A percentile compares a stretch with the other conserved stretches of the same genome.
These are phyloP conservation scores for Mus caroli DNA, from an alignment of 2,797 vertebrate genomes.

Conservation along the genomic window DNA sequence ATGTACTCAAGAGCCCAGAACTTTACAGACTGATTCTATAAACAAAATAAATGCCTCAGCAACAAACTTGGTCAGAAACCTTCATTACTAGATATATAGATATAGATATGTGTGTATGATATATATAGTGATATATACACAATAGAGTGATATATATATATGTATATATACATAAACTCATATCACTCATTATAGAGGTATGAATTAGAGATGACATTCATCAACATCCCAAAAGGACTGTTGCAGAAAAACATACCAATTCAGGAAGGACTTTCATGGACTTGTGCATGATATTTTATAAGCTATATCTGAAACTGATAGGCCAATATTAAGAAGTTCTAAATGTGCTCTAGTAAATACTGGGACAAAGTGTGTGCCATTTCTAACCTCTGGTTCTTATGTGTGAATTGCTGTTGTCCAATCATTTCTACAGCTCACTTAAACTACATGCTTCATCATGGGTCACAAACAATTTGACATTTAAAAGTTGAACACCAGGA, in stretches of 20 bases:
- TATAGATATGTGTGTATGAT: no score
- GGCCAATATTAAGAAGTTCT: constrained; percentile 96
- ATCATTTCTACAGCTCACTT: constrained; percentile 93
- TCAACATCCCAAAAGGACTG: constrained; percentile 93
- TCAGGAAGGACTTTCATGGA: constrained; percentile 95
- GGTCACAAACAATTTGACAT: neutral
- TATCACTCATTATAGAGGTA: constrained; percentile 93
- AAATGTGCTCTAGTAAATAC: constrained; percentile 97
- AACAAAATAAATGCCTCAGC: constrained; percentile 96
- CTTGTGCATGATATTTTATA: constrained; percentile 96
- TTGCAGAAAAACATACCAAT: constrained; percentile 94
- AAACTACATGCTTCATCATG: neutral
- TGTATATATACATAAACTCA: no score
- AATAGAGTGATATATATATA: no score
- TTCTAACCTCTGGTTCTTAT: constrained; percentile 98
- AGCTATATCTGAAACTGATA: constrained; percentile 98
- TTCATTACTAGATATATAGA: constrained; percentile 93
- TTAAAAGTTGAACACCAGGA: neutral
- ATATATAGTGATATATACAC: no score
- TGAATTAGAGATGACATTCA: constrained; percentile 92
- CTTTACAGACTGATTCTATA: constrained; percentile 98
- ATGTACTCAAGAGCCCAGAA: constrained; percentile 96
- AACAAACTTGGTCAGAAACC: constrained; percentile 95
- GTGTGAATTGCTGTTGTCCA: constrained; percentile 97
- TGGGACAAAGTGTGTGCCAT: constrained; percentile 98